phyloP scores from a whole-genome alignment of 2,113 vertebrate genomes.

The Montifringilla adamsi region DNA sequence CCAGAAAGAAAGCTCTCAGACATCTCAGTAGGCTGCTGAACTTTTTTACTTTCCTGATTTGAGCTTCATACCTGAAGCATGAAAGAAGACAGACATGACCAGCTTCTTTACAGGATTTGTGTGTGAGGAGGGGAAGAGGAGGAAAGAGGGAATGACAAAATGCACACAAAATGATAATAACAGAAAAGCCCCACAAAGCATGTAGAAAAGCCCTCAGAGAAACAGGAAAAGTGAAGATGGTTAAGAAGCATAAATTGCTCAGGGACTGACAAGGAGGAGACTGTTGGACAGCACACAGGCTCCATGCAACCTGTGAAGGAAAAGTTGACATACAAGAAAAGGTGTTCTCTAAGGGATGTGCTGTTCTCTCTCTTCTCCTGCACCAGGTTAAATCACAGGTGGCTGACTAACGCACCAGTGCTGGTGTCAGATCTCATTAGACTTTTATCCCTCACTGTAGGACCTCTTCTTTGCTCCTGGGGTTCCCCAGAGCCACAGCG shows the following conservation, averaged over 20 bases:
- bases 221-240: not conserved
- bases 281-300: too few species aligned
- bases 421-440: not conserved
- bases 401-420: not conserved
- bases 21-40: not conserved
- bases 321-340: not conserved
- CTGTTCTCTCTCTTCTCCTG: not conserved
- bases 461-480: not conserved
- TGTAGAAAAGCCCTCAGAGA: not conserved
- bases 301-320: not conserved
- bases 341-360: not conserved
- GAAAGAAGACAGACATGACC: not conserved
- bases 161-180: not conserved
- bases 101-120: not conserved
- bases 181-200: not conserved
- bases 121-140: not conserved
- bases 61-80: not conserved
- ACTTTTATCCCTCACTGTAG: not conserved
- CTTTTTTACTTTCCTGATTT: not conserved
- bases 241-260: not conserved
- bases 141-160: not conserved
- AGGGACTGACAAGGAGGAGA: not conserved
- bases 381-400: not conserved
- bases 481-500: not conserved
- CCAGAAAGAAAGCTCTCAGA: not conserved